Evolutionary conservation across 2,113 vertebrate species (phyloP).

Genomic region (Ptilonorhynchus violaceus): DNA sequence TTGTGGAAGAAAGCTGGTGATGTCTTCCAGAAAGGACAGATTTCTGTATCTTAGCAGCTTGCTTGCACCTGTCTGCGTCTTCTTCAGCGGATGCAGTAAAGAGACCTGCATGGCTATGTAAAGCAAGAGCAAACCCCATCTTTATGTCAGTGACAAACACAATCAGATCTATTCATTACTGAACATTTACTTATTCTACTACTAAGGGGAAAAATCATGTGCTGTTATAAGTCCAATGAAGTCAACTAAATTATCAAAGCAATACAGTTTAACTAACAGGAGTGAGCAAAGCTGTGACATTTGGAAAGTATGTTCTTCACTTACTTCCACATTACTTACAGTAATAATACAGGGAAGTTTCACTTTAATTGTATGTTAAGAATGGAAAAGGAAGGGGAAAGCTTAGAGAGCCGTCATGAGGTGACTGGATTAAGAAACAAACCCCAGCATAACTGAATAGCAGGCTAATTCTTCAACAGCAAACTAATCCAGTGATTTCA

Average conservation of each 20-base stretch:
- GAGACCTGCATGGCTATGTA: neutral
- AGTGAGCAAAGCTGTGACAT: neutral
- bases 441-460: neutral
- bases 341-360: neutral
- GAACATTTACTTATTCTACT: neutral
- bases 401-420: neutral
- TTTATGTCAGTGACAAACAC: neutral
- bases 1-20: neutral
- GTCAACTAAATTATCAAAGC: neutral
- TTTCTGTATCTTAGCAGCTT: neutral
- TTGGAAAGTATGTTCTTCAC: neutral
- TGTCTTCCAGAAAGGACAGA: neutral
- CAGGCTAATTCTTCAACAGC: neutral
- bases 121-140: neutral
- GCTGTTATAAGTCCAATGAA: neutral
- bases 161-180: neutral
- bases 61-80: accelerated
- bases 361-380: neutral
- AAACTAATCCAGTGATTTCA: neutral
- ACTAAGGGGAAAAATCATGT: neutral
- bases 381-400: neutral
- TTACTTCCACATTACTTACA: neutral
- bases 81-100: neutral
- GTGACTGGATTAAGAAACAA: constrained; percentile 15
- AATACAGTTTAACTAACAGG: neutral